phyloP scores from a whole-genome alignment of 2,797 vertebrate genomes.

The Cetoscarus ocellatus region DNA sequence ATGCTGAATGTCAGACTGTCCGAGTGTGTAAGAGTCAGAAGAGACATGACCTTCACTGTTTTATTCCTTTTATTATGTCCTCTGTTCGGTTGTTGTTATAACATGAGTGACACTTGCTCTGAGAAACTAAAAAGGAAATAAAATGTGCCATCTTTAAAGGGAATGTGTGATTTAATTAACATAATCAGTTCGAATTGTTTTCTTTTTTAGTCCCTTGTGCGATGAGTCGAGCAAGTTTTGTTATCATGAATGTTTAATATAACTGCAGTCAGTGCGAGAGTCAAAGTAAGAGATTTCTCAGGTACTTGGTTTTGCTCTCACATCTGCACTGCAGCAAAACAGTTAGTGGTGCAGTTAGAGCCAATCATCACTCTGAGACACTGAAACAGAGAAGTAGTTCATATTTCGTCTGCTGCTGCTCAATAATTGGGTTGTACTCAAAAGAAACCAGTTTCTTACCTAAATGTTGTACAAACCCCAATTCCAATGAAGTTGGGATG shows the following conservation, averaged over 20 bases:
- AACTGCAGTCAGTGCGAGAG: constrained; percentile 5
- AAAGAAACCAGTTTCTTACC: too few species aligned
- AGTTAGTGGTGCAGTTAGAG: not conserved
- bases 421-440: not conserved
- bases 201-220: constrained; percentile 18
- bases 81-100: constrained; percentile 34
- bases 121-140: constrained; percentile 52
- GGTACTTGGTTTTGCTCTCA: constrained; percentile 15
- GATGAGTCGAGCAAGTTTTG: constrained; percentile 26
- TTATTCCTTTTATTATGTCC: constrained; percentile 11
- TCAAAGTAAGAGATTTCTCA: constrained; percentile 19
- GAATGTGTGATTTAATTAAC: constrained; percentile 27
- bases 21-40: constrained; percentile 5
- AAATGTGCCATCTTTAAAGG: constrained; percentile 42
- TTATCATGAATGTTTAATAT: constrained; percentile 44
- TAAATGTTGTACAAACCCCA: too few species aligned
- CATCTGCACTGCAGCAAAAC: constrained; percentile 18
- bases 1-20: constrained; percentile 14
- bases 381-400: constrained; percentile 33
- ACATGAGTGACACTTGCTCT: constrained; percentile 34
- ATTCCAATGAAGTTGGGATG: too few species aligned
- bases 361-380: constrained; percentile 13
- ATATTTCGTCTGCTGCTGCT: constrained; percentile 3
- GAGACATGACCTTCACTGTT: constrained; percentile 27
- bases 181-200: constrained; percentile 10